A percentile compares a stretch with the other conserved stretches of the same genome.
Evolutionary conservation across 2,113 vertebrate genomes (phyloP).

Genomic region (Peromyscus polionotus): DNA sequence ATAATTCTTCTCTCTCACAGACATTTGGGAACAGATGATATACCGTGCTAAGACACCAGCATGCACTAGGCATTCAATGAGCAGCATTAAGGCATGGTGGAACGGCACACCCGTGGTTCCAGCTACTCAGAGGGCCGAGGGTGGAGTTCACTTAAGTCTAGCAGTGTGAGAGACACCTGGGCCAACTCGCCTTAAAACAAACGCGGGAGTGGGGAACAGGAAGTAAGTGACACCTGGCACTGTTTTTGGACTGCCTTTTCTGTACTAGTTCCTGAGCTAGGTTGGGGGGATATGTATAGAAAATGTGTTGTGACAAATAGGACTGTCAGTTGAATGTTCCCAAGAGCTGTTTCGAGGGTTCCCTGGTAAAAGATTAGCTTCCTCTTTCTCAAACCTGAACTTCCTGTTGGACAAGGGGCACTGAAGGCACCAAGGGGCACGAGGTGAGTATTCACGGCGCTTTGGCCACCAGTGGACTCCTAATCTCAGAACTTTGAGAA

Average conservation of each 20-base stretch:
- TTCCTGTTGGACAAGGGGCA: not conserved
- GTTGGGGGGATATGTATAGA: not conserved
- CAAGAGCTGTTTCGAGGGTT: not conserved
- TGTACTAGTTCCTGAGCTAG: not conserved
- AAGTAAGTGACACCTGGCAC: not conserved
- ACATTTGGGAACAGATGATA: constrained; percentile 15
- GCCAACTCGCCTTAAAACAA: not conserved
- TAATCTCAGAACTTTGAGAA: not conserved
- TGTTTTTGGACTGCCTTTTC: not conserved
- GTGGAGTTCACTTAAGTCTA: not conserved
- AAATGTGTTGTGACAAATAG: not conserved
- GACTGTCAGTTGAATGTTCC: not conserved
- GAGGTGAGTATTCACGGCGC: not conserved
- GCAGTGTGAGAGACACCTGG: not conserved
- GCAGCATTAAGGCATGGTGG: not conserved
- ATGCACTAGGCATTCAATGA: not conserved
- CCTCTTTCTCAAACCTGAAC: not conserved
- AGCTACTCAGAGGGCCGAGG: not conserved
- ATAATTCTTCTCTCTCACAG: not conserved
- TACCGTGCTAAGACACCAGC: not conserved
- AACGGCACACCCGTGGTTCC: too few relatives aligned
- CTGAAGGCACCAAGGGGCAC: not conserved
- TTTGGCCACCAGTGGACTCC: not conserved
- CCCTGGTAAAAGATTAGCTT: not conserved
- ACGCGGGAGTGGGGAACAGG: not conserved